Conservation (phyloP, 2,113 vertebrate species). For the Hypocryptadius cinnamomeus region DNA sequence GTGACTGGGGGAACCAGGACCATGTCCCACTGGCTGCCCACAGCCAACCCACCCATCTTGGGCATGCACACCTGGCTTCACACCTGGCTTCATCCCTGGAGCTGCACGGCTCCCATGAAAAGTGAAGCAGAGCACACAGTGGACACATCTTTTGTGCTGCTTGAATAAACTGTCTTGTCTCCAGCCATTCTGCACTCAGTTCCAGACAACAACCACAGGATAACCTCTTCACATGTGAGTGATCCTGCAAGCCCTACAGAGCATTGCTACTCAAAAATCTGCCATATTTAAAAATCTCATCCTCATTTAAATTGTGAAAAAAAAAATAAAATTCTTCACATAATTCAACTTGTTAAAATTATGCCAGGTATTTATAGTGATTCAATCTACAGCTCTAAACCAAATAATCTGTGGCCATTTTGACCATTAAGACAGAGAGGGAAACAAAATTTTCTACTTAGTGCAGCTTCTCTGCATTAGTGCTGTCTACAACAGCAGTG, state of each 20-base stretch:
- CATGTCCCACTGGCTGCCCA: neutral
- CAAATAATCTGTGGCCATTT: neutral
- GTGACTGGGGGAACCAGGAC: fast-evolving
- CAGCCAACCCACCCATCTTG: neutral
- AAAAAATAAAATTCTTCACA: neutral
- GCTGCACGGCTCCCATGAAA: neutral
- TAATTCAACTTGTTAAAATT: neutral
- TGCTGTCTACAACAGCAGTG: neutral
- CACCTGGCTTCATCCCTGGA: neutral
- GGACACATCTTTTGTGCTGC: neutral
- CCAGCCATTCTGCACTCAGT: neutral
- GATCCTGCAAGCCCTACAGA: neutral
- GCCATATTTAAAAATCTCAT: neutral
- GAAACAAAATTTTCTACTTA: slow-evolving; percentile 21
- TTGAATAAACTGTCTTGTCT: neutral
- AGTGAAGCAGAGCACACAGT: neutral
- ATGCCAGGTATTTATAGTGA: neutral
- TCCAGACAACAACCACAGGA: neutral
- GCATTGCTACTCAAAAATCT: neutral
- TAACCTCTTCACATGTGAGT: neutral
- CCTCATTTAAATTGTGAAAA: neutral
- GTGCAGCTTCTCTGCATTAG: neutral
- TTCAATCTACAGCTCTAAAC: neutral
- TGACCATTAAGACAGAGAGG: neutral
- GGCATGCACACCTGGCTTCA: neutral